A percentile compares a stretch with the other conserved stretches of the same genome.
Evolutionary conservation across 1,140 invertebrate genomes (phyloP).

Genomic region (Aleiodes sp.): DNA sequence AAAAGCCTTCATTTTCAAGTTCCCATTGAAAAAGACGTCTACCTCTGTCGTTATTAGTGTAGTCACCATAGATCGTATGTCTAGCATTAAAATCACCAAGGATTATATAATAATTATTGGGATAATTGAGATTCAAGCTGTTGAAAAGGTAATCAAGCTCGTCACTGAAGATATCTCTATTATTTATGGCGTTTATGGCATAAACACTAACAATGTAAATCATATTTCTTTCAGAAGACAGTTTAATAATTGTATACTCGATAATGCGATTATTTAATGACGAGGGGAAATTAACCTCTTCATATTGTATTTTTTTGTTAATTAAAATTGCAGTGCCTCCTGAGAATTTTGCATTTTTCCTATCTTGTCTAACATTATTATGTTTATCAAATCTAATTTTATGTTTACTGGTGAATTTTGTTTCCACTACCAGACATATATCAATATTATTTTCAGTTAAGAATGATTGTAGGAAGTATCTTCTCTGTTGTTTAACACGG

Average conservation of each 20-base stretch:
- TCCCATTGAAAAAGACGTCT: constrained; percentile 13
- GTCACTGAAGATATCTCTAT: background rate
- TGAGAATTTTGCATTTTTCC: background rate
- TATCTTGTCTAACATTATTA: background rate
- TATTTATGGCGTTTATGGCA: background rate
- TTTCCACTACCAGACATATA: background rate
- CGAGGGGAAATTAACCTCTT: background rate
- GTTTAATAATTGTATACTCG: background rate
- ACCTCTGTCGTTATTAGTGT: background rate
- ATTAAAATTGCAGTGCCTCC: background rate
- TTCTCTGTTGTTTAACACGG: background rate
- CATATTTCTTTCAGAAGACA: constrained; percentile 13
- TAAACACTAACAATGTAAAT: constrained; percentile 21
- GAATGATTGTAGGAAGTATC: background rate
- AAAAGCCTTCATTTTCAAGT: background rate
- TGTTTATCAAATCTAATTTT: background rate
- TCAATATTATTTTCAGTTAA: background rate
- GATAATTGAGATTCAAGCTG: background rate
- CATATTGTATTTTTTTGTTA: background rate
- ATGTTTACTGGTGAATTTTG: background rate
- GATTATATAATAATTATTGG: constrained; percentile 18
- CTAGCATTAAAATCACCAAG: constrained; percentile 20
- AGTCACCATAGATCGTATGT: background rate
- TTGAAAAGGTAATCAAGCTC: background rate
- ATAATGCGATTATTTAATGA: background rate